phyloP scores from a whole-genome alignment of 2,888 invertebrate genomes.

The Podotricha telesiphe region DNA sequence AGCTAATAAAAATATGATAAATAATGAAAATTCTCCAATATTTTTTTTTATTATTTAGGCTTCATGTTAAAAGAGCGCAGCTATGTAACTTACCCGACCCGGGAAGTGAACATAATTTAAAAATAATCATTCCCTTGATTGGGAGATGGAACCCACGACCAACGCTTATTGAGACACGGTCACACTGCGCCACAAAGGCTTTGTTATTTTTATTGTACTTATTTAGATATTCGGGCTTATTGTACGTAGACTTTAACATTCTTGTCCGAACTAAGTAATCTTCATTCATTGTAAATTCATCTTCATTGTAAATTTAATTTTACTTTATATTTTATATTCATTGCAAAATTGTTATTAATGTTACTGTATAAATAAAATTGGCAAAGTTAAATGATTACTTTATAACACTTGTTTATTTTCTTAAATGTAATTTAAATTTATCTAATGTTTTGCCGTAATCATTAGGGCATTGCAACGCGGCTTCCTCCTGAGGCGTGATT shows the following conservation, averaged over 20 bases:
- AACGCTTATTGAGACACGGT: no score
- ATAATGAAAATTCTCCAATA: no score
- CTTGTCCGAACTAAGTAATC: not conserved
- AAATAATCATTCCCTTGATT: no score
- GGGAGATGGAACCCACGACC: no score
- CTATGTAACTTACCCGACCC: no score
- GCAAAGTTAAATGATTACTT: constrained; percentile 9
- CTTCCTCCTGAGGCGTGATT: constrained; percentile 66
- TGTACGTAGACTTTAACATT: not conserved
- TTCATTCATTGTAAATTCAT: no score
- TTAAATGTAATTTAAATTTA: constrained; percentile 74
- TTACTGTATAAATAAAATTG: not conserved
- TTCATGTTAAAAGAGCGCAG: no score
- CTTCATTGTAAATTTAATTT: not conserved
- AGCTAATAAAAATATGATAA: no score
- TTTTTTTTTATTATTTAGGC: no score
- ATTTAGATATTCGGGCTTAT: not conserved
- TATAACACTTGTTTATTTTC: constrained; percentile 51
- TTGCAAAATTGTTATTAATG: not conserved
- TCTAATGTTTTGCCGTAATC: constrained; percentile 75
- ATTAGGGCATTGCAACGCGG: constrained; percentile 62
- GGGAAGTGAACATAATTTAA: no score
- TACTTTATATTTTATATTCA: not conserved
- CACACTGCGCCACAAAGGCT: no score
- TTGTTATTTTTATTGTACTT: not conserved